Evolutionary conservation across 2,888 invertebrate species (phyloP).

Genomic region (Microctonus hyperodae): DNA sequence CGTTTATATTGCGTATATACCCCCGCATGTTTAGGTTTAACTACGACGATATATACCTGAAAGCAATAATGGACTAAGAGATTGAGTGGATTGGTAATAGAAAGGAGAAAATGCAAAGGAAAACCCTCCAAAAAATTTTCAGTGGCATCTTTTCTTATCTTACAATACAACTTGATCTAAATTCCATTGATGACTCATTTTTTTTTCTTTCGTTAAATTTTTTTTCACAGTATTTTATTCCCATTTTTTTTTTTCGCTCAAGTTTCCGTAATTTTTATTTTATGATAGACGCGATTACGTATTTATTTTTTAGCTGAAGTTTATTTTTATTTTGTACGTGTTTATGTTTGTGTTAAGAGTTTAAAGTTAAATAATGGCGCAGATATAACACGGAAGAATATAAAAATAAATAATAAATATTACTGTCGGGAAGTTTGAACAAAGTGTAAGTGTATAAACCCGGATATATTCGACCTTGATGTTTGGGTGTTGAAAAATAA

Average conservation of each 20-base stretch:
- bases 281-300: too few species aligned
- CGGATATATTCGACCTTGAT: conserved; percentile 52
- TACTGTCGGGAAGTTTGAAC: conserved; percentile 31
- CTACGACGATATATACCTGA: conserved; percentile 10
- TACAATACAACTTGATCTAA: conserved; percentile 18
- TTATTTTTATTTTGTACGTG: neutral
- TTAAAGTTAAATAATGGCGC: neutral
- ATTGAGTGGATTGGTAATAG: neutral
- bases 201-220: neutral
- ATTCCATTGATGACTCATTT: conserved; percentile 20
- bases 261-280: too few species aligned
- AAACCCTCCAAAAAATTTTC: conserved; percentile 10
- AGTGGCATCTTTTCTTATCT: conserved; percentile 25
- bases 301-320: too few species aligned
- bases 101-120: conserved; percentile 9
- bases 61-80: conserved; percentile 9
- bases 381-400: conserved; percentile 4
- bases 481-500: conserved; percentile 16
- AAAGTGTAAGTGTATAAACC: conserved; percentile 49
- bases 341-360: neutral
- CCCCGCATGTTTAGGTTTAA: neutral
- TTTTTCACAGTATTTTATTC: neutral
- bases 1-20: neutral
- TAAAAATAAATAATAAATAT: neutral
- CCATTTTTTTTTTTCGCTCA: neutral